Base-by-base conservation (phyloP, 2,113 vertebrate genomes). In the Cricetomys ansorgei region DNA sequence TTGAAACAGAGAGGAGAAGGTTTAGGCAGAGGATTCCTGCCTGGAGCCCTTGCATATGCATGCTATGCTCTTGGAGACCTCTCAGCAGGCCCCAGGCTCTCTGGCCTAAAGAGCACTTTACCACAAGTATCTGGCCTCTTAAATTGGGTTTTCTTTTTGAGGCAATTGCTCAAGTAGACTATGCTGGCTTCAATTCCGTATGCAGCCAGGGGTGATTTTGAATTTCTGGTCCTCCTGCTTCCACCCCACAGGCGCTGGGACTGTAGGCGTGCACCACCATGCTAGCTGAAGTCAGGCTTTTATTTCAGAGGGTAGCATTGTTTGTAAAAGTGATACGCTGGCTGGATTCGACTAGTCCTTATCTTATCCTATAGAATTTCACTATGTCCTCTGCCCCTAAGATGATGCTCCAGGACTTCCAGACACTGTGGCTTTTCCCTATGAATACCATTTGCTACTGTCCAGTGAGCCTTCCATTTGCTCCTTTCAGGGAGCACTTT, bases 1-100 rank as follows among this genome's bases (percentile, higher is more conserved):
- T 2, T 37, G 59, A 57, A 27, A 31, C 34, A 15, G n/a, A 31
- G 34, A n/a, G 43, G 17, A 17, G 1, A 1, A 1, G 23, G 37
- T 5, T 31, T 4, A 34, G 16, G 0, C 0, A 21, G 0, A 2
- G 23, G 8, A 1, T 7, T 40, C 23, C 0, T 0, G 57, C 6
- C 2, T 12, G 27, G 1, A 1, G 53, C 19, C 25, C 6, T 10
- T 37, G 62, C 8, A 1, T 31, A 0, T 31, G 1, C 12, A n/a
- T 16, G 5, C 37, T 11, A 2, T 0, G 4, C 12, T 40, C 55
- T 45, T 1, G 15, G 55, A 37, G n/a, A 89, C 48, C 31, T 10
- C 81, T 65, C 37, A 9, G 43, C 34, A 19, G 43, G 1, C 13
- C 21, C 40, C 15, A 37, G 5, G 25, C n/a, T 81, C 3, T 9